Evolutionary conservation across 2,113 vertebrate genomes (phyloP).

Genomic region (Odontophorus gujanensis): DNA sequence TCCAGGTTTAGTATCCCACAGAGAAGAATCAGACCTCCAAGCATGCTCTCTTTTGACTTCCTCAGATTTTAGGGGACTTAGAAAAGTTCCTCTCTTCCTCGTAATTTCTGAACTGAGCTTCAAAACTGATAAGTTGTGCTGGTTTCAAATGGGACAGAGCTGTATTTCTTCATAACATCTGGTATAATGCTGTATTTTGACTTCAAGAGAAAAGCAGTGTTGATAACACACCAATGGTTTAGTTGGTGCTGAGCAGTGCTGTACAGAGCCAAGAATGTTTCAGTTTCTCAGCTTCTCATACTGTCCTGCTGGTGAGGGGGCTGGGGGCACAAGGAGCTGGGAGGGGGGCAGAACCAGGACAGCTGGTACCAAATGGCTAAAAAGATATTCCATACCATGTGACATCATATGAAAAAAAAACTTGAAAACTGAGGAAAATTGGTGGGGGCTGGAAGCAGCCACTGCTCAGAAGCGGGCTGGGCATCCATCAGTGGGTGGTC

Average conservation of each 20-base stretch:
- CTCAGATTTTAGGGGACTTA: not conserved
- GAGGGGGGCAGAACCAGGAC: not conserved
- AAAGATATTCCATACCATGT: not conserved
- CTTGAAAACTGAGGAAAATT: not conserved
- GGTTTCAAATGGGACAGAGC: too few species aligned
- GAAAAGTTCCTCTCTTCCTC: not conserved
- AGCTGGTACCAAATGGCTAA: not conserved
- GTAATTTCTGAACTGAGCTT: not conserved
- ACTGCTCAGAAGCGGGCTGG: not conserved
- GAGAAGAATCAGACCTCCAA: not conserved
- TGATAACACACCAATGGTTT: too few species aligned
- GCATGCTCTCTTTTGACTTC: not conserved
- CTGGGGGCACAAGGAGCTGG: too few species aligned
- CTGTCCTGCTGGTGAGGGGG: too few species aligned
- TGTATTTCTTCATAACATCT: not conserved
- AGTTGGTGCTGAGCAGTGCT: too few species aligned
- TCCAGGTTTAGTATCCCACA: not conserved
- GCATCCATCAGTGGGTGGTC: not conserved
- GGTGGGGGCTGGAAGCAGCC: not conserved
- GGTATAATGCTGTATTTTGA: not conserved
- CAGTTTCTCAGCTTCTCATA: too few species aligned
- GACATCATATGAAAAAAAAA: not conserved
- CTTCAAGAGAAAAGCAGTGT: too few species aligned
- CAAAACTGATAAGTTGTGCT: not conserved
- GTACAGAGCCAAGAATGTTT: too few species aligned